Conservation (phyloP, 2,888 invertebrate genomes). For the Smittia aterrima region DNA sequence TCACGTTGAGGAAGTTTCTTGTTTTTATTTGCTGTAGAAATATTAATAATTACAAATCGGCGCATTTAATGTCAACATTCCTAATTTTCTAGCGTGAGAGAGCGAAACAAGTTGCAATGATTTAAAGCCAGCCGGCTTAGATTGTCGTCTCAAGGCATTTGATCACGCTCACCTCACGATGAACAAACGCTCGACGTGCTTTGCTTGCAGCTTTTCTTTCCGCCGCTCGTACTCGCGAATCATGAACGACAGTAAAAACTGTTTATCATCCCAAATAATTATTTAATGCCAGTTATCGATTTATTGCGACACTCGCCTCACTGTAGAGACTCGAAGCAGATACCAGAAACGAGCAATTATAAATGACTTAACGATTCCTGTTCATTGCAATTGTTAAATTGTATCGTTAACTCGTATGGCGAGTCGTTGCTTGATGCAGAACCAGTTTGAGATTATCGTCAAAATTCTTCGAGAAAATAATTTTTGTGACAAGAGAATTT, state of each 20-base stretch:
- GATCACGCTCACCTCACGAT: too few species aligned
- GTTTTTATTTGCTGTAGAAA: neutral
- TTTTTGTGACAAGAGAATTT: neutral
- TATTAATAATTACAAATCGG: conserved; percentile 35
- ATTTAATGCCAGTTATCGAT: conserved; percentile 5
- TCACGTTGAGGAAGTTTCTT: neutral
- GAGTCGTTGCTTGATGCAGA: neutral
- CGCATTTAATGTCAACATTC: conserved; percentile 35
- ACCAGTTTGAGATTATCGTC: neutral
- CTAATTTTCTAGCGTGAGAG: conserved; percentile 7
- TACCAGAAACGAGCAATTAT: conserved; percentile 29
- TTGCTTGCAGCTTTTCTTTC: neutral
- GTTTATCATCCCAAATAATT: neutral
- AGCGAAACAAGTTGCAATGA: too few species aligned
- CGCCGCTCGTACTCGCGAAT: neutral
- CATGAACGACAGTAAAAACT: conserved; percentile 4
- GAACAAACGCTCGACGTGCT: too few species aligned
- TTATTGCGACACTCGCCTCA: conserved; percentile 2
- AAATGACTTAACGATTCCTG: conserved; percentile 32
- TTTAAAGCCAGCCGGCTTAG: neutral
- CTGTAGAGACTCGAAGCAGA: neutral
- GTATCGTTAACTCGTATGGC: neutral
- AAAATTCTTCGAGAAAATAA: neutral
- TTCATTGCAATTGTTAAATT: conserved; percentile 39
- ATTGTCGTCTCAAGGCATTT: conserved; percentile 34